Base-by-base conservation (phyloP, 2,888 invertebrate genomes). In the Troides aeacus region DNA sequence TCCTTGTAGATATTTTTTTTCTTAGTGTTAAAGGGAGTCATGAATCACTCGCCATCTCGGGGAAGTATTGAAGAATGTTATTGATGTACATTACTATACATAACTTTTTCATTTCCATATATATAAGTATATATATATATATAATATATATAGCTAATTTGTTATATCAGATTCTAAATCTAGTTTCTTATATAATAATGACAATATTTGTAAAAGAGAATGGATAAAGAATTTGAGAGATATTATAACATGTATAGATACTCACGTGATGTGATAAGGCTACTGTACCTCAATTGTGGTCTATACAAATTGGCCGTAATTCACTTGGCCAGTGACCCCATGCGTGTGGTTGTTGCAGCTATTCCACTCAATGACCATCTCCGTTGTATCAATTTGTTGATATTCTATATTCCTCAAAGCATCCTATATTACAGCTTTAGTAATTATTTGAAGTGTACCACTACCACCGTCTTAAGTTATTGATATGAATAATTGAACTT, bases 341-440 rank as follows among this genome's bases (percentile, higher is more conserved):
- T 42, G 56, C 39, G 23, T 62, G 66, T 62, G 36, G 57, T 57
- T 61, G 50, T 57, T n/a, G 53, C 36, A 64, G 17, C 46, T 46
- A 63, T 58, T 56, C 60, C 12, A 24, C 62, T 62, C 62, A 63
- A 68, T 63, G 63, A 62, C 21, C 56, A 58, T 46, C 46, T 68
- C 63, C 62, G 58, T 59, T 58, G 57, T 24, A 23, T 46, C 68
- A 63, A 62, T 59, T 63, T 21, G 21, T 50, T 46, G 46, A 4
- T 60, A 23, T 23, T 8, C n/a, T 58, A 6, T 24, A 23, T 23
- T 58, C 57, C 23, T 8, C n/a, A 23, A 58, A 58, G 23, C 12
- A 23, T n/a, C 57, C 23, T 4, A 24, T 58, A 21, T 57, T 57
- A n/a, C 0, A 23, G n/a, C n/a, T 8, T 58, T 10, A 23, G 57